Conservation (phyloP, 1,140 invertebrate species). For the Brachionus rubens region DNA sequence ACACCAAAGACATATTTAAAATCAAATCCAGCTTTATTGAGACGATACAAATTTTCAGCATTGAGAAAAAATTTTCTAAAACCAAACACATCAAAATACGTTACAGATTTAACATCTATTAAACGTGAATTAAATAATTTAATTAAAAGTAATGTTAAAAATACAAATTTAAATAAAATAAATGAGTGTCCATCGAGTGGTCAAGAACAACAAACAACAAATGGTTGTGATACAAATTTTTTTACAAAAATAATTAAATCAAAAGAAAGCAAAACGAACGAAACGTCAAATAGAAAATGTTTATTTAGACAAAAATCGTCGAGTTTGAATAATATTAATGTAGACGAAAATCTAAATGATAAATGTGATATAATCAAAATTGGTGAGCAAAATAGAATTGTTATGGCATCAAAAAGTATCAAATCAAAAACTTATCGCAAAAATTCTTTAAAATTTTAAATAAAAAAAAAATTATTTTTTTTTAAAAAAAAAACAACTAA, state of each 20-base stretch:
- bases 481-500: not conserved
- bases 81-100: not conserved
- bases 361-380: not conserved
- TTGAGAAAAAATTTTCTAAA: slow-evolving; percentile 12
- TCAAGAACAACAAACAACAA: not conserved
- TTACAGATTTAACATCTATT: not conserved
- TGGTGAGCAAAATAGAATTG: not conserved
- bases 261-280: slow-evolving; percentile 33
- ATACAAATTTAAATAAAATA: slow-evolving; percentile 35
- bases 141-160: slow-evolving; percentile 7
- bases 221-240: not conserved
- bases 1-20: not conserved
- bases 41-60: slow-evolving; percentile 13
- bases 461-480: too few relatives aligned
- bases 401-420: too few relatives aligned
- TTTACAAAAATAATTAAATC: slow-evolving; percentile 10
- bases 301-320: slow-evolving; percentile 23
- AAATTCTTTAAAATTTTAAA: slow-evolving; percentile 8
- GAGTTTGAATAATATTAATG: slow-evolving; percentile 16
- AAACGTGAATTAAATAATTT: slow-evolving; percentile 29
- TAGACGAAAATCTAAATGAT: not conserved
- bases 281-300: not conserved
- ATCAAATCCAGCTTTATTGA: not conserved
- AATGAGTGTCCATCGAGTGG: not conserved
- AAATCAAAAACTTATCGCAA: not conserved